Percentiles rank a stretch among this genome's conserved stretches.
phyloP scores from a whole-genome alignment of 2,797 vertebrate species.

The Craterocephalus amniculus region DNA sequence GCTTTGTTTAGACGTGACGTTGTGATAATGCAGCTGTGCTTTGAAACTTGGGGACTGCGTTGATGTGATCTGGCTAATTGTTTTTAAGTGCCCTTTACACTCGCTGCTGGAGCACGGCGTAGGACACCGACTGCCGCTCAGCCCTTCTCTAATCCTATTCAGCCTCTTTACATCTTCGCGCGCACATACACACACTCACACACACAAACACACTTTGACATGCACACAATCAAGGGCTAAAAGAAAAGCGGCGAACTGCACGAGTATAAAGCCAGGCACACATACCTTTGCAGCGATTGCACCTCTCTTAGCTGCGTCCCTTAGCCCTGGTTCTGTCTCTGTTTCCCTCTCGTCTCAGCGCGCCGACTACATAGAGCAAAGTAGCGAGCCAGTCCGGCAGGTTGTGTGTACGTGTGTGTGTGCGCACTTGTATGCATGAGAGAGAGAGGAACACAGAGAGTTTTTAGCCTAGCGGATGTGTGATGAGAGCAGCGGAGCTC shows the following conservation, averaged over 20 bases:
- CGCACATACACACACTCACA: slow-evolving; percentile 39
- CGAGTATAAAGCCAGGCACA: slow-evolving; percentile 88
- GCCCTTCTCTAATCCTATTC: slow-evolving; percentile 88
- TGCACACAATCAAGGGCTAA: slow-evolving; percentile 52
- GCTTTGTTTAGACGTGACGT: slow-evolving; percentile 49
- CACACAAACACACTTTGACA: slow-evolving; percentile 37
- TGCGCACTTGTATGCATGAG: slow-evolving; percentile 10
- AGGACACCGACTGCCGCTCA: slow-evolving; percentile 67
- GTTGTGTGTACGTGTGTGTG: slow-evolving; percentile 76
- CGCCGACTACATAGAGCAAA: slow-evolving; percentile 70
- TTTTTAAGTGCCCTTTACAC: slow-evolving; percentile 67
- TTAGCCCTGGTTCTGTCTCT: slow-evolving; percentile 61
- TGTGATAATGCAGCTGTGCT: slow-evolving; percentile 38
- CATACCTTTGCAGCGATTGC: slow-evolving; percentile 74
- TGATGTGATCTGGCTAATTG: slow-evolving; percentile 83
- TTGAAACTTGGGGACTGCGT: slow-evolving; percentile 78
- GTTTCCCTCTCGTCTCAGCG: slow-evolving; percentile 86
- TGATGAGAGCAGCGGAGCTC: slow-evolving; percentile 60
- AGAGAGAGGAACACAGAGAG: slow-evolving; percentile 31
- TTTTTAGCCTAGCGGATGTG: slow-evolving; percentile 55
- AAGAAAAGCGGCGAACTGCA: slow-evolving; percentile 45
- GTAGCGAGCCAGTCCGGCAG: slow-evolving; percentile 77
- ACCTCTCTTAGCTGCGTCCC: slow-evolving; percentile 54
- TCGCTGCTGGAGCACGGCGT: slow-evolving; percentile 79
- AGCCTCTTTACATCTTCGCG: slow-evolving; percentile 70